Conservation (phyloP, 2,113 vertebrate genomes). For the Bolborhynchus lineola region DNA sequence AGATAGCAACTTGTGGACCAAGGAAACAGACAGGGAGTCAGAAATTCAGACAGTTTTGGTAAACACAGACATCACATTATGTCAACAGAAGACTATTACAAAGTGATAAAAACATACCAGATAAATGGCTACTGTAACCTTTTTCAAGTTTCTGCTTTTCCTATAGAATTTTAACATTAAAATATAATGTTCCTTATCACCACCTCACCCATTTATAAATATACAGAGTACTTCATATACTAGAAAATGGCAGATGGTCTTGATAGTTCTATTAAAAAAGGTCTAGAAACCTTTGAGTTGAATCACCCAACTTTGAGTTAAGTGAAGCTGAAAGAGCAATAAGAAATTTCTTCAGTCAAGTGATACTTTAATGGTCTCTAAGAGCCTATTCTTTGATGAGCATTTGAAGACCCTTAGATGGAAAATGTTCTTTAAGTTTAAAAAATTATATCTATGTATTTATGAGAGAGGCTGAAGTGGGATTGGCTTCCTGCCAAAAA, state of each 20-base stretch:
- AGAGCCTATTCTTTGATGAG: not conserved
- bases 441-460: not conserved
- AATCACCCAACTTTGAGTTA: not conserved
- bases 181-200: not conserved
- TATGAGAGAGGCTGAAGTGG: not conserved
- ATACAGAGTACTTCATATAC: not conserved
- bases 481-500: slow-evolving; percentile 45
- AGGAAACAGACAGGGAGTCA: not conserved
- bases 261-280: not conserved
- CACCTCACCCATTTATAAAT: not conserved
- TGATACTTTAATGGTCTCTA: not conserved
- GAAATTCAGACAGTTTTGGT: not conserved
- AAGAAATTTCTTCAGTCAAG: not conserved
- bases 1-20: not conserved
- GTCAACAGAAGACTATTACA: not conserved
- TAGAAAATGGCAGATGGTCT: not conserved
- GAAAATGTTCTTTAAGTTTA: not conserved
- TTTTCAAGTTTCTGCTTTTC: not conserved
- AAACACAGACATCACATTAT: not conserved
- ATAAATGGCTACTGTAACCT: not conserved
- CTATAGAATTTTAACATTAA: not conserved
- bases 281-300: not conserved
- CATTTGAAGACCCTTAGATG: not conserved
- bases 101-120: not conserved
- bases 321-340: not conserved